phyloP scores from a whole-genome alignment of 2,888 invertebrate species.

The Troides oblongomaculatus region DNA sequence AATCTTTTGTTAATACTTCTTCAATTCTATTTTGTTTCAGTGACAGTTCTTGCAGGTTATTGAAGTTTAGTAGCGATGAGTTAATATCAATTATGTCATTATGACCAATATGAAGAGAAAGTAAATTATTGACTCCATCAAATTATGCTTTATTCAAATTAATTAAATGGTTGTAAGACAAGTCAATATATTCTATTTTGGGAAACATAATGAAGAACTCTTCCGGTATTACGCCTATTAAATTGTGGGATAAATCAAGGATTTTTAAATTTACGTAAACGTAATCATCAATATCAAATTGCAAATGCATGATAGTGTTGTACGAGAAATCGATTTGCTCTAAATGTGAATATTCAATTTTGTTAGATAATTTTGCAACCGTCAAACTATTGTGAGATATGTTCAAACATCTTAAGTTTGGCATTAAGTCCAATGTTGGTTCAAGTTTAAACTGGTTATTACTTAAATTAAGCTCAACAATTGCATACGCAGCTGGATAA shows the following conservation, averaged over 20 bases:
- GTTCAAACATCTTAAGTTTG: conserved; percentile 43
- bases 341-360: conserved; percentile 37
- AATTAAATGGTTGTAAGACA: conserved; percentile 13
- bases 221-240: conserved; percentile 45
- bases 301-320: conserved; percentile 48
- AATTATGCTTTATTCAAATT: conserved; percentile 36
- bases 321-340: conserved; percentile 51
- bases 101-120: conserved; percentile 52
- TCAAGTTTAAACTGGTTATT: conserved; percentile 35
- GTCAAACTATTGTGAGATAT: conserved; percentile 47
- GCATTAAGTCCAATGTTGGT: conserved; percentile 43
- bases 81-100: conserved; percentile 53
- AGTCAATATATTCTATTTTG: conserved; percentile 13
- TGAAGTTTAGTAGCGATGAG: conserved; percentile 43
- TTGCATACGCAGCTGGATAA: conserved; percentile 1
- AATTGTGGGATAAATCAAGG: conserved; percentile 55
- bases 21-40: conserved; percentile 50
- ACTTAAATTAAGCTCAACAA: conserved; percentile 45
- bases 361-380: conserved; percentile 45
- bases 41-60: conserved; percentile 44
- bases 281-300: conserved; percentile 29
- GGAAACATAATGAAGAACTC: conserved; percentile 29
- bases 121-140: conserved; percentile 43
- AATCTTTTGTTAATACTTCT: conserved; percentile 43
- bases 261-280: conserved; percentile 39